Evolutionary conservation across 2,888 invertebrate genomes (phyloP).

Genomic region (Graphium colonna): DNA sequence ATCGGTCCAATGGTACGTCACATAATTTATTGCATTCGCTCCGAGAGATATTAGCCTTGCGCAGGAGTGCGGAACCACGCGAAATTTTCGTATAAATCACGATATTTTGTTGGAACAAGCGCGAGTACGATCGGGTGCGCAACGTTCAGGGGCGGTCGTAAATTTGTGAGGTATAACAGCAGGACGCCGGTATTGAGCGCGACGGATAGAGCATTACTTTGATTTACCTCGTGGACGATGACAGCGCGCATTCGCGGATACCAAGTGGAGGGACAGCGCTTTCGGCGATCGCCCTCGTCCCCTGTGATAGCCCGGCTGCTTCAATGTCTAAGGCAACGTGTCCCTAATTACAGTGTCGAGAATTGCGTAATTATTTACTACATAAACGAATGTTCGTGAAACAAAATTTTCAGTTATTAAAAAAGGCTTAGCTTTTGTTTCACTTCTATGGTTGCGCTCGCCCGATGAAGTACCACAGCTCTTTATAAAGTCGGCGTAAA

Average conservation of each 20-base stretch:
- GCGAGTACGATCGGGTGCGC: conserved; percentile 66
- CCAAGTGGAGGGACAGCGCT: conserved; percentile 33
- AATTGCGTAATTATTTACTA: no score
- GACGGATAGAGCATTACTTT: conserved; percentile 70
- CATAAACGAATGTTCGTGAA: no score
- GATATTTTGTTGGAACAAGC: conserved; percentile 77
- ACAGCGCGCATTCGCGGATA: conserved; percentile 44
- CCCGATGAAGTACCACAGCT: no score
- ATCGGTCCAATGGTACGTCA: conserved; percentile 16
- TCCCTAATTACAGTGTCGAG: no score
- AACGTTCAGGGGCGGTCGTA: conserved; percentile 70
- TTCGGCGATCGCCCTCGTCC: conserved; percentile 10
- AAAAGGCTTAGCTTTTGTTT: no score
- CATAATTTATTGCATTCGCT: conserved; percentile 28
- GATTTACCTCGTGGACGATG: conserved; percentile 55
- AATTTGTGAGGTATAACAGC: conserved; percentile 76
- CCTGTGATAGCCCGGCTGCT: no score
- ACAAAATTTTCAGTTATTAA: no score
- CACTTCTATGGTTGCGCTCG: no score
- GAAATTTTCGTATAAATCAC: conserved; percentile 67
- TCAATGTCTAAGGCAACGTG: no score
- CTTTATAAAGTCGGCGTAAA: no score
- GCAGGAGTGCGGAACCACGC: conserved; percentile 18
- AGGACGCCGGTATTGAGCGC: conserved; percentile 60
- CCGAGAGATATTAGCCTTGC: conserved; percentile 26